Conservation (phyloP, 1,140 invertebrate genomes). For the Lasioglossum albipes region DNA sequence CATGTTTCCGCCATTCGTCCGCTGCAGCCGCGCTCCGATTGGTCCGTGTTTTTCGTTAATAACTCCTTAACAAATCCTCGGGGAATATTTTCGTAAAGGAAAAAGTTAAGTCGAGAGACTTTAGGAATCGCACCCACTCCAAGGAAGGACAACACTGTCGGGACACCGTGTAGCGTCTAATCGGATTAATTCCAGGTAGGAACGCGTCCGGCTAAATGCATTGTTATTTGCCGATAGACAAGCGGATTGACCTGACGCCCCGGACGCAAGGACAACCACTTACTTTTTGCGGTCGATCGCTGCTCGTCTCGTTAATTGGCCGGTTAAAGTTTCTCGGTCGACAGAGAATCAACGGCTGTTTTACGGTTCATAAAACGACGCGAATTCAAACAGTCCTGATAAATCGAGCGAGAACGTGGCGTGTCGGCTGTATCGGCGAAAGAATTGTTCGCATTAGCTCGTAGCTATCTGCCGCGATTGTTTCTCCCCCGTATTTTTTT, state of each 20-base stretch:
- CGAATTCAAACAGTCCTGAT: slow-evolving; percentile 13
- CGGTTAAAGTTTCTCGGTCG: slow-evolving; percentile 28
- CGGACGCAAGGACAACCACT: slow-evolving; percentile 1
- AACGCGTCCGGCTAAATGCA: slow-evolving; percentile 20
- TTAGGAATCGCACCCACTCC: no score
- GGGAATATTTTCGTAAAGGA: no score
- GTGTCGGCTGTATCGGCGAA: neutral
- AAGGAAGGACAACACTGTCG: no score
- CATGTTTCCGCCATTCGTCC: no score
- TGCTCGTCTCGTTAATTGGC: slow-evolving; percentile 46
- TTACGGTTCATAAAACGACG: slow-evolving; percentile 24
- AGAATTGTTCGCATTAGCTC: slow-evolving; percentile 32
- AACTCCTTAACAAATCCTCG: no score
- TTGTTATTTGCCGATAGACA: slow-evolving; percentile 35
- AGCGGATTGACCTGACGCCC: slow-evolving; percentile 41
- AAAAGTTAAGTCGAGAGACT: no score
- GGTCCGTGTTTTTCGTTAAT: no score
- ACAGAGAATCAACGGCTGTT: neutral
- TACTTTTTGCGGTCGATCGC: slow-evolving; percentile 33
- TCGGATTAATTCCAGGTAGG: slow-evolving; percentile 11
- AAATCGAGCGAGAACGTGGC: slow-evolving; percentile 2
- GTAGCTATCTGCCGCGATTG: neutral
- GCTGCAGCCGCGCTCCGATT: no score
- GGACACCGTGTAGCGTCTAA: neutral
- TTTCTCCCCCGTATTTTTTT: neutral